These are phyloP conservation scores for Antennarius maculatus DNA, from an alignment of 2,797 vertebrate genomes.

Conservation along the genomic window DNA sequence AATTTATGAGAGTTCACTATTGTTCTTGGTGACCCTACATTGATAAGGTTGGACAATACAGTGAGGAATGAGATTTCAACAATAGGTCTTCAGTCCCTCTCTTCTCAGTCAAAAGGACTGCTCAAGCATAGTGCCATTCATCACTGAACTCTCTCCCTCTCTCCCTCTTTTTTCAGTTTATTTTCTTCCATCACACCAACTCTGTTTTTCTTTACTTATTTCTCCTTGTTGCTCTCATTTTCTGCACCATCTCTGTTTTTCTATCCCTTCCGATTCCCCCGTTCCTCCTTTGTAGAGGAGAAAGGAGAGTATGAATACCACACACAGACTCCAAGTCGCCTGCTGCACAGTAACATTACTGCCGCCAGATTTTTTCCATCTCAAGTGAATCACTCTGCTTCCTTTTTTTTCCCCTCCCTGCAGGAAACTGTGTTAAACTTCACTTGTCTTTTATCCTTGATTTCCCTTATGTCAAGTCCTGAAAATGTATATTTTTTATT, in stretches of 20 bases:
- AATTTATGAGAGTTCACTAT: constrained; percentile 42
- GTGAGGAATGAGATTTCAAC: constrained; percentile 69
- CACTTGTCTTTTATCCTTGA: constrained; percentile 34
- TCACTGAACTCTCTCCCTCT: constrained; percentile 39
- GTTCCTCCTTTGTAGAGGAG: constrained; percentile 54
- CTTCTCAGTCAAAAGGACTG: constrained; percentile 77
- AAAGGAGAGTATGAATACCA: constrained; percentile 76
- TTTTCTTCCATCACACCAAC: constrained; percentile 34
- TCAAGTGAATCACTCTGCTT: constrained; percentile 64
- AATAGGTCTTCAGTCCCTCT: constrained; percentile 58
- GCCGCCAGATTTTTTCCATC: constrained; percentile 75
- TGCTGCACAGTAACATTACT: constrained; percentile 59
- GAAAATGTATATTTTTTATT: constrained; percentile 10
- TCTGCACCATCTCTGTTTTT: constrained; percentile 47
- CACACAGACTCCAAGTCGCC: constrained; percentile 78
- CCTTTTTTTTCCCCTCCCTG: constrained; percentile 39
- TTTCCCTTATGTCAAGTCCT: constrained; percentile 12
- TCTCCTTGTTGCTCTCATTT: constrained; percentile 49
- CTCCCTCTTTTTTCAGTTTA: constrained; percentile 38
- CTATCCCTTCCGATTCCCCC: constrained; percentile 50
- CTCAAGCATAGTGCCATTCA: constrained; percentile 78
- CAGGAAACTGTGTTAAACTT: constrained; percentile 52
- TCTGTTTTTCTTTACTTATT: constrained; percentile 55
- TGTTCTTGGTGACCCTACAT: constrained; percentile 57
- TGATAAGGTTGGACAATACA: constrained; percentile 75